A percentile compares a stretch with the other conserved stretches of the same genome.
phyloP scores from a whole-genome alignment of 2,888 invertebrate species.

The Melolontha melolontha region DNA sequence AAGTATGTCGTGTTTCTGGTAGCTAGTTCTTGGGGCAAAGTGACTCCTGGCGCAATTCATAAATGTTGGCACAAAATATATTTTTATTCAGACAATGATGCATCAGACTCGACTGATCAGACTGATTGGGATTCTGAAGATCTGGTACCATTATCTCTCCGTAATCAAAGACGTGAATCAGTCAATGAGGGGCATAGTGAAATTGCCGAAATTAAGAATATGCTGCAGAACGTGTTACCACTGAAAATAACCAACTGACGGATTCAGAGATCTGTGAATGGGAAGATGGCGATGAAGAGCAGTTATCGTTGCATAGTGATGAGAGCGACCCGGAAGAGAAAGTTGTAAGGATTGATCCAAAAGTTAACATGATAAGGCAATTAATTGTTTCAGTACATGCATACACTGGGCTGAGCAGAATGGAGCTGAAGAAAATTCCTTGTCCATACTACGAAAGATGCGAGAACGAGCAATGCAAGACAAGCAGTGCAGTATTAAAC shows the following conservation, averaged over 20 bases:
- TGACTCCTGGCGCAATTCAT: background rate
- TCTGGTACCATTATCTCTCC: constrained; percentile 5
- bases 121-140: too few relatives aligned
- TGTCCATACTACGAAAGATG: background rate
- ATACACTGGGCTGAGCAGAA: constrained; percentile 10
- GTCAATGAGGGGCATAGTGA: background rate
- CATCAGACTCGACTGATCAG: background rate
- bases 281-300: constrained; percentile 17
- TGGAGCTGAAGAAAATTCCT: constrained; percentile 4
- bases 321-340: too few relatives aligned
- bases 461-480: background rate
- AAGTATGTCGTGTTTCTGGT: background rate
- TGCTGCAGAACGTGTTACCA: constrained; percentile 20
- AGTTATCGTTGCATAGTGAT: constrained; percentile 16
- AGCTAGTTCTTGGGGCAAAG: constrained; percentile 6
- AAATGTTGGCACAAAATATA: background rate
- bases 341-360: constrained; percentile 27
- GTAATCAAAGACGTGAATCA: constrained; percentile 15
- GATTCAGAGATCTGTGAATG: constrained; percentile 17
- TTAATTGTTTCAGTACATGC: constrained; percentile 29
- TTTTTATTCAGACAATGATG: too few relatives aligned
- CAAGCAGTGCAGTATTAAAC: too few relatives aligned
- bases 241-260: constrained; percentile 14
- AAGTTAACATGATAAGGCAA: constrained; percentile 24
- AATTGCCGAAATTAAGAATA: too few relatives aligned